Percentiles rank a stretch among this genome's conserved stretches.
These are phyloP conservation scores for Triplophysa yarkandensis DNA, from an alignment of 2,797 vertebrate species.

Conservation along the genomic window DNA sequence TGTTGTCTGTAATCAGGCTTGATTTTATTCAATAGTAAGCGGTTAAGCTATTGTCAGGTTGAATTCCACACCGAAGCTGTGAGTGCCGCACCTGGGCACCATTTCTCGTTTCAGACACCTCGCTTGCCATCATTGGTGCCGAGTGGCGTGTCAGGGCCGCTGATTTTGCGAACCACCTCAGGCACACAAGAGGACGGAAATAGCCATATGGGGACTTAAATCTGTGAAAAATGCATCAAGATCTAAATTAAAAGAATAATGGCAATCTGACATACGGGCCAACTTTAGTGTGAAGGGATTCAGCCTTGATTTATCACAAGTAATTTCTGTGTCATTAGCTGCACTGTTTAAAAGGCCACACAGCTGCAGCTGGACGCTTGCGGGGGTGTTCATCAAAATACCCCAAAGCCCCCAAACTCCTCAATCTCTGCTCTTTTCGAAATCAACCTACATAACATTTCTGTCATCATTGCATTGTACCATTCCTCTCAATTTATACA, in stretches of 20 bases:
- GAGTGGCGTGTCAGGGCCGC: slow-evolving; percentile 61
- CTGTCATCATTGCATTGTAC: background rate
- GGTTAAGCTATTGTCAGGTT: slow-evolving; percentile 38
- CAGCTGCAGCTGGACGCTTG: slow-evolving; percentile 32
- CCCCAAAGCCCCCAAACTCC: background rate
- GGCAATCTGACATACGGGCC: slow-evolving; percentile 70
- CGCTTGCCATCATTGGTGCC: slow-evolving; percentile 57
- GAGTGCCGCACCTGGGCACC: slow-evolving; percentile 70
- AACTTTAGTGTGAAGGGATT: slow-evolving; percentile 69
- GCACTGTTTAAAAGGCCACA: slow-evolving; percentile 55
- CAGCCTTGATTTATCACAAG: slow-evolving; percentile 84
- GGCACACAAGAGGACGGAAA: slow-evolving; percentile 66
- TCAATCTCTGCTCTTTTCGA: slow-evolving; percentile 13
- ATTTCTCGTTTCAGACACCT: slow-evolving; percentile 72
- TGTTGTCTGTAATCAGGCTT: slow-evolving; percentile 36
- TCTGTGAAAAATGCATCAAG: slow-evolving; percentile 71
- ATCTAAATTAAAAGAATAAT: slow-evolving; percentile 85
- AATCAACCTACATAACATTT: background rate
- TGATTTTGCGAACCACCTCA: slow-evolving; percentile 59
- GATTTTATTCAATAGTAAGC: slow-evolving; percentile 52
- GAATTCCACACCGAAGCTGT: slow-evolving; percentile 51
- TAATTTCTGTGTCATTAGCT: slow-evolving; percentile 77
- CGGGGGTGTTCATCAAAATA: slow-evolving; percentile 9
- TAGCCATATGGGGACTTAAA: slow-evolving; percentile 71
- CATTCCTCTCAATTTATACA: background rate